A percentile compares a stretch with the other conserved stretches of the same genome.
Evolutionary conservation across 2,113 vertebrate species (phyloP).

Genomic region (Ictalurus punctatus): DNA sequence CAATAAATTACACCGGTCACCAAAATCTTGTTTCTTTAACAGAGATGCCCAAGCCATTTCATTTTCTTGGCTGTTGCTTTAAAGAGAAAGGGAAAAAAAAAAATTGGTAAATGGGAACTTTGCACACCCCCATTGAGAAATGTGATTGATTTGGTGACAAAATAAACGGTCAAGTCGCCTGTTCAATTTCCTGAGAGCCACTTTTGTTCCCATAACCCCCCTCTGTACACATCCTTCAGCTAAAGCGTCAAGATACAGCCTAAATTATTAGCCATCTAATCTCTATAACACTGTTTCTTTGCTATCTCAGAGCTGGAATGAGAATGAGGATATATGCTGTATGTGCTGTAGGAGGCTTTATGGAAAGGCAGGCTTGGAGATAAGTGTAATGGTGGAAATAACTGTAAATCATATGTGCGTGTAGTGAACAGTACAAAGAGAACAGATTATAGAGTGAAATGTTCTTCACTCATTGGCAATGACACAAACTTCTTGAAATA

Average conservation of each 20-base stretch:
- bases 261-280: constrained; percentile 42
- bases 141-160: constrained; percentile 67
- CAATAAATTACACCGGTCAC: background rate
- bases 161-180: constrained; percentile 48
- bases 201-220: constrained; percentile 54
- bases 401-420: background rate
- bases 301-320: background rate
- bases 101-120: constrained; percentile 52
- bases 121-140: constrained; percentile 29
- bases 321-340: background rate
- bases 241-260: background rate
- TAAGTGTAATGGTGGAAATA: background rate
- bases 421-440: constrained; percentile 1
- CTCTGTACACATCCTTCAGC: constrained; percentile 36
- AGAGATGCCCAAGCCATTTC: background rate
- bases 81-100: constrained; percentile 4
- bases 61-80: constrained; percentile 10
- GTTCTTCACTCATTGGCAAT: background rate
- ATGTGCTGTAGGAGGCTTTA: background rate
- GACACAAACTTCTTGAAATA: background rate
- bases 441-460: background rate
- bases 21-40: constrained; percentile 9
- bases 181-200: constrained; percentile 64
- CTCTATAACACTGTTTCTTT: background rate
- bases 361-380: background rate